These are phyloP conservation scores for Linnaemya tessellans DNA, from an alignment of 2,888 invertebrate species.

Conservation along the genomic window DNA sequence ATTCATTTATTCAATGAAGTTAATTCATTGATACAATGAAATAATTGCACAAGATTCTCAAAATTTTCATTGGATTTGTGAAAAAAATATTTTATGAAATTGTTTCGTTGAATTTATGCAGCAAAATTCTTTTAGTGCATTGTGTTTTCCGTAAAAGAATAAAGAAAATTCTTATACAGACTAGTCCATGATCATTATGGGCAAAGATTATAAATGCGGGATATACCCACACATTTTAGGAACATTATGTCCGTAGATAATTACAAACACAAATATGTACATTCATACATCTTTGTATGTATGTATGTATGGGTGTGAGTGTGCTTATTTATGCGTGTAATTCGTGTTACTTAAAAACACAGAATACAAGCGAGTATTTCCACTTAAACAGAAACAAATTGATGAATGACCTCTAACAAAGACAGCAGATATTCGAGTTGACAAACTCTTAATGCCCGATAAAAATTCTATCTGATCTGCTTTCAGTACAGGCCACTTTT, in stretches of 20 bases:
- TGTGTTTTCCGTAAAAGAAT: background rate
- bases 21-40: no score
- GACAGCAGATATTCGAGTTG: slow-evolving; percentile 41
- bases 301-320: background rate
- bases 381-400: slow-evolving; percentile 67
- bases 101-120: no score
- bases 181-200: slow-evolving; percentile 15
- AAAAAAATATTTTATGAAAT: no score
- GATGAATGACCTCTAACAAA: slow-evolving; percentile 70
- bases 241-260: background rate
- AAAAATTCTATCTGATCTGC: slow-evolving; percentile 43
- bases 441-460: slow-evolving; percentile 38
- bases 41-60: no score
- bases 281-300: background rate
- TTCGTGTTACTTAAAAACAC: background rate
- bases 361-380: background rate
- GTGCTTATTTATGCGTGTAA: background rate
- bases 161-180: background rate
- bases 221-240: slow-evolving; percentile 55
- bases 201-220: slow-evolving; percentile 49
- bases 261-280: background rate
- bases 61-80: no score
- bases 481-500: slow-evolving; percentile 21
- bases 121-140: no score
- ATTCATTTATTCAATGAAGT: no score